Evolutionary conservation across 2,113 vertebrate genomes (phyloP).

Genomic region (Vulpes lagopus): DNA sequence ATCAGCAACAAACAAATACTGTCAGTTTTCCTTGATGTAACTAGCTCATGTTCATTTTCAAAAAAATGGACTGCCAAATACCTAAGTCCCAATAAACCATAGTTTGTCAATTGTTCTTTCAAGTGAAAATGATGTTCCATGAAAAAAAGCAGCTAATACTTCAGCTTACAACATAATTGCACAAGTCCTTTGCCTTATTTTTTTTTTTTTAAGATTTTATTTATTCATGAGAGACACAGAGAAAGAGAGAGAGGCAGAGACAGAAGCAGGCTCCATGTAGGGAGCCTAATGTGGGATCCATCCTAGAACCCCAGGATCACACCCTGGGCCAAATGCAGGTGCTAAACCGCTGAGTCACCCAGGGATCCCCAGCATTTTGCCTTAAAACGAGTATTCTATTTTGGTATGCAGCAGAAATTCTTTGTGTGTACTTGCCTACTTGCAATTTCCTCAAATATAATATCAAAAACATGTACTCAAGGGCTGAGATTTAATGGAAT

Average conservation of each 20-base stretch:
- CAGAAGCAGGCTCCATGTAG: no score
- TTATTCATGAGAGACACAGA: no score
- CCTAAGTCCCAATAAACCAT: neutral
- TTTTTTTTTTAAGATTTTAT: no score
- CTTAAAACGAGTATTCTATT: neutral
- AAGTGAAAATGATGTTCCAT: slow-evolving; percentile 32
- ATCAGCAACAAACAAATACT: slow-evolving; percentile 10
- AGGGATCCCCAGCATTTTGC: no score
- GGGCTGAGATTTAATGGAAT: slow-evolving; percentile 20
- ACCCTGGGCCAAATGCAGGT: no score
- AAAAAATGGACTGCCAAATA: neutral
- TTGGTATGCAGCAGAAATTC: neutral
- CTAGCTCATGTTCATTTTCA: neutral
- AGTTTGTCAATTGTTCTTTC: slow-evolving; percentile 31
- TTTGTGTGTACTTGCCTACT: neutral
- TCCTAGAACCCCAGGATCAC: no score
- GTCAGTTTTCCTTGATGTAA: neutral
- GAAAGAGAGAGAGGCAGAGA: no score
- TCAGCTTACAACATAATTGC: slow-evolving; percentile 18
- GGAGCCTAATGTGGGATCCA: no score
- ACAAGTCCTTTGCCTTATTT: neutral
- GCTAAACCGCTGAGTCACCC: no score
- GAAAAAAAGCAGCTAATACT: neutral
- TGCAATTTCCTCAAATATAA: slow-evolving; percentile 24
- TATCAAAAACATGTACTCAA: slow-evolving; percentile 33